These are phyloP conservation scores for Chloropsis cyanopogon DNA, from an alignment of 2,113 vertebrate genomes.

Conservation along the genomic window DNA sequence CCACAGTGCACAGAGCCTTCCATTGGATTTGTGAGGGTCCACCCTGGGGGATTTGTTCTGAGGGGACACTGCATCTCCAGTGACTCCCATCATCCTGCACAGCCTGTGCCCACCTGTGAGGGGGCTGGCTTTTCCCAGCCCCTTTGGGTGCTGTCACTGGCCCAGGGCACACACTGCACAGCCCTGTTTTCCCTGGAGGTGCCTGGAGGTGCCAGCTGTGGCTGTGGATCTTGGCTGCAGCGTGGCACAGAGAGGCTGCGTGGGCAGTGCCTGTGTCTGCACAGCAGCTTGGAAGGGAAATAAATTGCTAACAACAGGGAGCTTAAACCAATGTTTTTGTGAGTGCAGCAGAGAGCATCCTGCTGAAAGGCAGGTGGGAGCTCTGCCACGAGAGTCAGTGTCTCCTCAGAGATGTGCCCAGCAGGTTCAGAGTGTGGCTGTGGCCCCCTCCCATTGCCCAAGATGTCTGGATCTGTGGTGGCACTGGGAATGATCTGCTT, in stretches of 20 bases:
- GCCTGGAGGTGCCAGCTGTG: neutral
- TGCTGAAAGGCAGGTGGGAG: neutral
- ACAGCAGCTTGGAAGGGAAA: neutral
- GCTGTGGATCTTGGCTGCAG: neutral
- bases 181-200: fast-evolving
- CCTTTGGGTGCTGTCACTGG: neutral
- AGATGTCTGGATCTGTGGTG: neutral
- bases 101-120: neutral
- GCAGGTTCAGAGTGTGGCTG: neutral
- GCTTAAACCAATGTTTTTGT: neutral
- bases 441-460: neutral
- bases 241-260: fast-evolving
- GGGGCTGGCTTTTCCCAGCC: neutral
- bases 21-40: neutral
- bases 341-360: neutral
- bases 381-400: neutral
- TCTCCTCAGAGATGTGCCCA: neutral
- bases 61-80: neutral
- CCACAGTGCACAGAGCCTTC: neutral
- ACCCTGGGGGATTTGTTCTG: neutral
- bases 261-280: neutral
- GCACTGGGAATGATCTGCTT: neutral
- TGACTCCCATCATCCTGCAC: fast-evolving
- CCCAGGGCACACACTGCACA: fast-evolving
- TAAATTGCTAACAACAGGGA: neutral